Evolutionary conservation across 2,888 invertebrate species (phyloP), one percentile per base, ranked within the genome.

Genomic region (Elmis aenea): DNA sequence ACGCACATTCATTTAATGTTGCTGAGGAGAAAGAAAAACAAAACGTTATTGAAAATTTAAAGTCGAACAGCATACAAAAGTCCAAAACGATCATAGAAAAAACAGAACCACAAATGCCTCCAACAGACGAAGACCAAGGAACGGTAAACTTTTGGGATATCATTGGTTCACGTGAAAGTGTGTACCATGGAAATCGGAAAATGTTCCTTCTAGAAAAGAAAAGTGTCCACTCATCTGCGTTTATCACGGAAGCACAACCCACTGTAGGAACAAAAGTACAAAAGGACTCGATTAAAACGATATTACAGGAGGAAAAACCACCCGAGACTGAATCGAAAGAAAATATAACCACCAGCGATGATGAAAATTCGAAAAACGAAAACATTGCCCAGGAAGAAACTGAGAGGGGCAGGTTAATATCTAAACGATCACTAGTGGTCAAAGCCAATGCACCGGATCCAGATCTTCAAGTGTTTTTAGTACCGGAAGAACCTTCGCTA

Each of bases 121-220:
- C 20, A 33, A 9, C 16, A 25, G 42, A 44, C 11, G 50, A 54
- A 20, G 52, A 51, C 13, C 26, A 37, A 32, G 72, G 71, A 1
- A 67, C 68, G 42, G 70, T 69, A 6, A 77, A 81, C 57, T 81
- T 81, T 66, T 81, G 81, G 81, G 72, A 74, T 13, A 73, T 72
- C 64, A 77, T 81, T 42, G 81, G 77, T 3, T 73, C 76, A 48
- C 66, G 81, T 40, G 81, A 81, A 64, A 78, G 79, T n/a, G 64
- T 79, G 23, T 77, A 79, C 54, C 71, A 77, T 57, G 64, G 66
- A 32, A 73, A 75, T 52, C 71, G 79, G 41, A 76, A 73, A 54
- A 69, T 76, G 60, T 61, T 67, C 25, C 50, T 75, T 25, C 61
- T 67, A 14, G 74, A 75, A 42, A 70, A 51, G 62, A 67, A 44